Base-by-base conservation (phyloP, 2,888 invertebrate species). In the Neocrepidodera transversa region DNA sequence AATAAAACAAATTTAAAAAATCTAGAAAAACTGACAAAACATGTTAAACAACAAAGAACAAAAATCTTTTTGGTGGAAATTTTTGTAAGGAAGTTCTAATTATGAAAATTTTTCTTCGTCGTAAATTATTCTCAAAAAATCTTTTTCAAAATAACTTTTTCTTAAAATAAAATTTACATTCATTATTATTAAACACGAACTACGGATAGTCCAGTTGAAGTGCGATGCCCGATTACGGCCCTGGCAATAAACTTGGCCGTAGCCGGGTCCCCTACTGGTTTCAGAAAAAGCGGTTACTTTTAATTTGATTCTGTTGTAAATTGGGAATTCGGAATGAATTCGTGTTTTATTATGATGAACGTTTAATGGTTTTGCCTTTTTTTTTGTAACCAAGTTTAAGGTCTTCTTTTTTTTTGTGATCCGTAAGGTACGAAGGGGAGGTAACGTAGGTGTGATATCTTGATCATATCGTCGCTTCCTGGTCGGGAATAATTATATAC, bases 301-400 rank as follows among this genome's bases (percentile, higher is more conserved):
- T 62, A 54, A 59, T 62, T 63, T 43, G 40, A 53, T 54, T 62
- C 57, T 54, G 60, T 57, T 60, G 53, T 63, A 63, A 63, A 63
- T 63, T 57, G 52, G 50, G 50, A 60, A 63, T 60, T 63, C 54
- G 36, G 61, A 61, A 61, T 57, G 58, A 58, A 58, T 58, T 47
- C 52, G 58, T 62, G 45, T 58, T 58, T 62, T 58, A 48, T 62
- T 58, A 48, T 48, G 50, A 62, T 53, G 58, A 54, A 51, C 58
- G 50, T 62, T 57, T 54, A 58, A 62, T 62, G 50, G 54, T 43
- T 58, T 50, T 40, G 26, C 47, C 40, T 52, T 35, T 53, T 42
- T 55, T 54, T 50, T 50, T 16, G 28, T n/a, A 23, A 14, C 26
- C 32, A 47, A 32, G 18, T 45, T 48, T 18, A 45, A 23, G 3